Evolutionary conservation across 2,797 vertebrate species (phyloP).

Genomic region (Gallinago solitaria): DNA sequence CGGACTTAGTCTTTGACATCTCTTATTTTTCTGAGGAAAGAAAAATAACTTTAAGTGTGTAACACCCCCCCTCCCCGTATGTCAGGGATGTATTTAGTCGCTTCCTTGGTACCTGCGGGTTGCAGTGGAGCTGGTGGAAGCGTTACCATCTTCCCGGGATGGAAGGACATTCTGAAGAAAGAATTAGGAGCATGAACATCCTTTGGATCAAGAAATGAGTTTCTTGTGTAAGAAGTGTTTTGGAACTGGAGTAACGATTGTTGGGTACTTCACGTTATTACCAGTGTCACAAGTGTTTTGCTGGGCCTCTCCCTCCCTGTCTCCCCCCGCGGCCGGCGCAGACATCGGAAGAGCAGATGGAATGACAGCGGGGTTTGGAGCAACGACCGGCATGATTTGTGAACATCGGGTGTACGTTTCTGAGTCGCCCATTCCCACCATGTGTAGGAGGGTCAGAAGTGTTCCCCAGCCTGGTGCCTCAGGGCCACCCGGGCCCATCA

Average conservation of each 20-base stretch:
- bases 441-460: too few relatives aligned
- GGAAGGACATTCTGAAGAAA: background rate
- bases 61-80: background rate
- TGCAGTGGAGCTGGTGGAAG: background rate
- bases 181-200: background rate
- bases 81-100: fast-evolving
- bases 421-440: background rate
- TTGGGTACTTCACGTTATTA: background rate
- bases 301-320: background rate
- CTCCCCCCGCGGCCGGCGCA: fast-evolving
- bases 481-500: background rate
- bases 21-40: background rate
- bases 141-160: fast-evolving
- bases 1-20: background rate
- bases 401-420: background rate
- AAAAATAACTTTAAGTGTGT: background rate
- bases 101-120: background rate
- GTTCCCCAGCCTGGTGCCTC: background rate
- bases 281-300: background rate
- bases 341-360: background rate
- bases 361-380: background rate
- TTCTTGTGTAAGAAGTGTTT: background rate
- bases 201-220: background rate
- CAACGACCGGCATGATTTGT: fast-evolving
- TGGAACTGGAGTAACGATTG: background rate